A percentile compares a stretch with the other conserved stretches of the same genome.
Conservation (phyloP, 2,888 invertebrate species). For the Leptodirus hochenwartii region DNA sequence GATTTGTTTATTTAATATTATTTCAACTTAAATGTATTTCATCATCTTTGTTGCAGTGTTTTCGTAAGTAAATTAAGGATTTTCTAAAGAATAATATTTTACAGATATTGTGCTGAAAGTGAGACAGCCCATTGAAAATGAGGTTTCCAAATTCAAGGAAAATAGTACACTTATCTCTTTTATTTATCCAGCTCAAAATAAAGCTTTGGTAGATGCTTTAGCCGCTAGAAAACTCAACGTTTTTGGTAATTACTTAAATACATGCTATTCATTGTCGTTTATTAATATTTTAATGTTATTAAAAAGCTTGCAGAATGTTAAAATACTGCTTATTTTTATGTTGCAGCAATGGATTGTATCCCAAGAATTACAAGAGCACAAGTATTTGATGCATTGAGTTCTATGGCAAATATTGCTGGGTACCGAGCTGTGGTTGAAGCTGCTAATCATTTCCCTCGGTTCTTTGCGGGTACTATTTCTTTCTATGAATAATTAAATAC, state of each 20-base stretch:
- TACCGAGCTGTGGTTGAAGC: slow-evolving; percentile 81
- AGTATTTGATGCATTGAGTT: slow-evolving; percentile 77
- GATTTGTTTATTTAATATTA: background rate
- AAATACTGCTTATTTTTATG: slow-evolving; percentile 7
- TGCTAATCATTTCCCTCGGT: slow-evolving; percentile 75
- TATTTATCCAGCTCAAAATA: slow-evolving; percentile 70
- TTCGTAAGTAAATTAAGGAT: too few species aligned
- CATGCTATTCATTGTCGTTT: background rate
- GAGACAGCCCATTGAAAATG: slow-evolving; percentile 45
- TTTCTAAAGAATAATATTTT: background rate
- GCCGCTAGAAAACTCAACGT: slow-evolving; percentile 53
- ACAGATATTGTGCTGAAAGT: slow-evolving; percentile 68
- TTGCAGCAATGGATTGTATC: slow-evolving; percentile 70
- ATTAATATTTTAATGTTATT: slow-evolving; percentile 4
- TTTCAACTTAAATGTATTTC: too few species aligned
- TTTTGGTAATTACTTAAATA: slow-evolving; percentile 42
- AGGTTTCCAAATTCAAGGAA: slow-evolving; percentile 45
- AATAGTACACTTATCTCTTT: slow-evolving; percentile 63
- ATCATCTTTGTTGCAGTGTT: too few species aligned
- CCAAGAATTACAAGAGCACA: slow-evolving; percentile 78
- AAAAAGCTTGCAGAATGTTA: slow-evolving; percentile 4
- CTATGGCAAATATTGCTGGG: slow-evolving; percentile 82
- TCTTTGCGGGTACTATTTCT: slow-evolving; percentile 57
- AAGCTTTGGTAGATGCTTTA: slow-evolving; percentile 48
- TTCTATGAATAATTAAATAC: too few species aligned